Percentiles rank a stretch among this genome's conserved stretches.
phyloP scores from a whole-genome alignment of 2,113 vertebrate species.

The Xiphophorus hellerii region DNA sequence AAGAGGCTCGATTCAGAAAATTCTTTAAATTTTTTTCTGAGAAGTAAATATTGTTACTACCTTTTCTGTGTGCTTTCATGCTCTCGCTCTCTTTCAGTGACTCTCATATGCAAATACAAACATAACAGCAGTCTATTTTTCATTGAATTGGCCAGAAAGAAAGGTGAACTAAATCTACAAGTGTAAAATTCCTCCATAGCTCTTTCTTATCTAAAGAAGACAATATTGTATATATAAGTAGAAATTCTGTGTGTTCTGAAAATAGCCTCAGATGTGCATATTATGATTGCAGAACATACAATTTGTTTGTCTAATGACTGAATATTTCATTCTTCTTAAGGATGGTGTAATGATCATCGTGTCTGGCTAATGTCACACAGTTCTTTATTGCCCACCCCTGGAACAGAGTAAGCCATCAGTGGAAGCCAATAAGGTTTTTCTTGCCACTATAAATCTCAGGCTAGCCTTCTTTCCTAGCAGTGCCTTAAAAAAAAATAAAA shows the following conservation, averaged over 20 bases:
- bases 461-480: conserved; percentile 4
- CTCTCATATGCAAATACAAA: not conserved
- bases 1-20: conserved; percentile 10
- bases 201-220: not conserved
- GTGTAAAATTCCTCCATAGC: not conserved
- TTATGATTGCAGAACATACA: not conserved
- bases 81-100: not conserved
- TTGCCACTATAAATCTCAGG: conserved; percentile 41
- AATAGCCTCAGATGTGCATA: not conserved
- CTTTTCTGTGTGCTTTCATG: not conserved
- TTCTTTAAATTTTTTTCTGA: conserved; percentile 5
- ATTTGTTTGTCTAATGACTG: not conserved
- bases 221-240: not conserved
- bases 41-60: not conserved
- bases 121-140: not conserved
- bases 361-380: conserved; percentile 23
- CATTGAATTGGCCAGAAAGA: not conserved
- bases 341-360: conserved; percentile 8
- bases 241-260: not conserved
- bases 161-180: not conserved
- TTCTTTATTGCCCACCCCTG: conserved; percentile 46
- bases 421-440: conserved; percentile 32
- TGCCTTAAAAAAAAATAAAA: not conserved
- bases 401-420: conserved; percentile 42
- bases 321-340: not conserved